Evolutionary conservation across 2,888 invertebrate genomes (phyloP).

Genomic region (Lysandra bellargus): DNA sequence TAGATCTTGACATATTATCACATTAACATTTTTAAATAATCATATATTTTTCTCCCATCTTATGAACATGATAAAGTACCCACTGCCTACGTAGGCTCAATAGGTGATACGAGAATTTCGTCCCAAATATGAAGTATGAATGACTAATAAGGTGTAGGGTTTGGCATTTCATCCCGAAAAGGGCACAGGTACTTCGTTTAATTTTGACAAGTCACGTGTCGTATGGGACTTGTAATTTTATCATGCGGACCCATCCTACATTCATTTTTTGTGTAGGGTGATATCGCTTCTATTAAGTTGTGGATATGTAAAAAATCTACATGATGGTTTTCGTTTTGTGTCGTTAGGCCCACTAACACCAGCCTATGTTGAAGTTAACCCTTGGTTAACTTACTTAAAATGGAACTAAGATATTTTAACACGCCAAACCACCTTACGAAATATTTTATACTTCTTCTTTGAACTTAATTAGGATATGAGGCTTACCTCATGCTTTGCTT

Average conservation of each 20-base stretch:
- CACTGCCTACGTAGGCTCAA: neutral
- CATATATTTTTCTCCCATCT: neutral
- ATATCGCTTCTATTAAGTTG: neutral
- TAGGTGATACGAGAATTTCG: neutral
- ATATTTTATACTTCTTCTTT: no score
- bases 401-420: no score
- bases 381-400: no score
- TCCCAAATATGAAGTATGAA: conserved; percentile 1
- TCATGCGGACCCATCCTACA: conserved; percentile 9
- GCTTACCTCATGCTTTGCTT: no score
- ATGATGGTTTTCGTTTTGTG: no score
- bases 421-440: no score
- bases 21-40: neutral
- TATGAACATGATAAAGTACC: neutral
- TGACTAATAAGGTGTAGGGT: conserved; percentile 19
- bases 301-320: neutral
- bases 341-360: no score
- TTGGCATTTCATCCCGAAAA: conserved; percentile 17
- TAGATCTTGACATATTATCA: no score
- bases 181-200: conserved; percentile 14
- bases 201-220: conserved; percentile 22
- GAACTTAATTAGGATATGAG: no score
- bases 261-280: neutral
- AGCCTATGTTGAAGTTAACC: no score
- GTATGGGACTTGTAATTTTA: conserved; percentile 10